A percentile compares a stretch with the other conserved stretches of the same genome.
Conservation (phyloP, 2,113 vertebrate genomes). For the Strigops habroptila region DNA sequence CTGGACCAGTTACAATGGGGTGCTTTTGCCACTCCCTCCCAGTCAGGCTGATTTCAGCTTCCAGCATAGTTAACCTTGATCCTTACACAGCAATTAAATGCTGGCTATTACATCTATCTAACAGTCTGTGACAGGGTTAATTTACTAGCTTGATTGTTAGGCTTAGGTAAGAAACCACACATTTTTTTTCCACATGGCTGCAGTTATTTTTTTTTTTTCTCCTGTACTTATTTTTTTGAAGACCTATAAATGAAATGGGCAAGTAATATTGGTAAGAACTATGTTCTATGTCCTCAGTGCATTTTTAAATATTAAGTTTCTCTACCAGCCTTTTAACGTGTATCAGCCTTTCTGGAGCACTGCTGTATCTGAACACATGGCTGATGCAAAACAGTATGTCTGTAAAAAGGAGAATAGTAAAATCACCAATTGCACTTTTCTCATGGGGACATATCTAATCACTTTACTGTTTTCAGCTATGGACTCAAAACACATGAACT, state of each 20-base stretch:
- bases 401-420: not conserved
- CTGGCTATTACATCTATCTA: not conserved
- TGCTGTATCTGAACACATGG: not conserved
- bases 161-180: not conserved
- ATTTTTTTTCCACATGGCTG: not conserved
- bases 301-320: not conserved
- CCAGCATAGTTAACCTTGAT: too few species aligned
- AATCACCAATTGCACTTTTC: not conserved
- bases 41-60: too few species aligned
- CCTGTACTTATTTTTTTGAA: not conserved
- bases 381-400: not conserved
- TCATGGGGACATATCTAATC: not conserved
- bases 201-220: not conserved
- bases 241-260: not conserved
- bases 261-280: not conserved
- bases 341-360: not conserved
- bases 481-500: not conserved
- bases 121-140: not conserved
- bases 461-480: not conserved
- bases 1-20: too few species aligned
- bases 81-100: not conserved
- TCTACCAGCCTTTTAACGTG: not conserved
- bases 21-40: too few species aligned
- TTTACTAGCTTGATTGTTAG: not conserved
- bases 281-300: not conserved